Percentiles rank a stretch among this genome's conserved stretches.
These are phyloP conservation scores for Crossocerus cetratus DNA, from an alignment of 2,888 invertebrate genomes.

Conservation along the genomic window DNA sequence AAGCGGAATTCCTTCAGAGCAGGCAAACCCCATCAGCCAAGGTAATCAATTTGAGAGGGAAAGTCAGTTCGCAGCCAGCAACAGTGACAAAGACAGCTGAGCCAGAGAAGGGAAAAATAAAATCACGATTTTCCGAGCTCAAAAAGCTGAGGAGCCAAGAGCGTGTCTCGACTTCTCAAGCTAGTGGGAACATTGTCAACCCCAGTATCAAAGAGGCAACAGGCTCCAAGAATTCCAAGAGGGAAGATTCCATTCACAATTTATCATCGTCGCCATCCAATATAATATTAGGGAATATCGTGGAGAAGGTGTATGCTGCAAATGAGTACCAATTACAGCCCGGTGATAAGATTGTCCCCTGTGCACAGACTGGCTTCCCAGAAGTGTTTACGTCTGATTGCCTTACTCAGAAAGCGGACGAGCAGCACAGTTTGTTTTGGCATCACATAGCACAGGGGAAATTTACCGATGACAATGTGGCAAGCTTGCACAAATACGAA, in stretches of 20 bases:
- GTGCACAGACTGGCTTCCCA: conserved; percentile 67
- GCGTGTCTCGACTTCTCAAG: conserved; percentile 59
- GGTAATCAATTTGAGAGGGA: conserved; percentile 72
- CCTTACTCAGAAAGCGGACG: conserved; percentile 42
- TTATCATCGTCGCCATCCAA: conserved; percentile 47
- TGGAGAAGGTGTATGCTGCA: conserved; percentile 65
- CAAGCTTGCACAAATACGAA: background rate
- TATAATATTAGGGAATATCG: conserved; percentile 70
- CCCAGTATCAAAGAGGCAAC: conserved; percentile 25
- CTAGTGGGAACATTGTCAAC: conserved; percentile 56
- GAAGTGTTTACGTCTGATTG: conserved; percentile 24
- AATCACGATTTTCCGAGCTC: conserved; percentile 66
- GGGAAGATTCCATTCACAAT: conserved; percentile 55
- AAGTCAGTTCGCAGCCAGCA: conserved; percentile 2
- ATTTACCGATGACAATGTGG: background rate
- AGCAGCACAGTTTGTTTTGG: conserved; percentile 64
- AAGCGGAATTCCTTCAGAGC: conserved; percentile 83
- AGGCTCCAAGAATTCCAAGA: background rate
- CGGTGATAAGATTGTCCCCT: conserved; percentile 4
- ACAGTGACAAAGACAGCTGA: background rate
- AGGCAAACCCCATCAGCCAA: conserved; percentile 82
- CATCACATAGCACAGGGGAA: conserved; percentile 45
- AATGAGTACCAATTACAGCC: conserved; percentile 27
- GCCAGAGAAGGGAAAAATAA: conserved; percentile 18
- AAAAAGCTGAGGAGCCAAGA: conserved; percentile 45